Percentiles rank a stretch among this genome's conserved stretches.
Conservation (phyloP, 53 echinoderm and acorn worm genomes). For the Temnopleurus reevesii region DNA sequence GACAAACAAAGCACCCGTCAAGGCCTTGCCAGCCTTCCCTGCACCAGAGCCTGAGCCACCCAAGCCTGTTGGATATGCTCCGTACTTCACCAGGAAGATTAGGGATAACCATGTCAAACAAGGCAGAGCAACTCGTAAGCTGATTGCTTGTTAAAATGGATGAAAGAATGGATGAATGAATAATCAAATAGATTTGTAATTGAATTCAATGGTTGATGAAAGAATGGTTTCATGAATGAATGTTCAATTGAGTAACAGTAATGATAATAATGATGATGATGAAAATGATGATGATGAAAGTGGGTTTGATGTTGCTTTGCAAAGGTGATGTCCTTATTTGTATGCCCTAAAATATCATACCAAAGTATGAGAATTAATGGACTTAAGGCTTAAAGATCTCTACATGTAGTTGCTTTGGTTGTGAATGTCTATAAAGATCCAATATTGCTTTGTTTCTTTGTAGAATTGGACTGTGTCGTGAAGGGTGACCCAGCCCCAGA, state of each 20-base stretch:
- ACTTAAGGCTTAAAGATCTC: too few species aligned
- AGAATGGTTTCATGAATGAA: too few species aligned
- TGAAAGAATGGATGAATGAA: neutral
- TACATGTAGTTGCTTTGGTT: too few species aligned
- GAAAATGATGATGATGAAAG: too few species aligned
- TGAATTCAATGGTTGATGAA: too few species aligned
- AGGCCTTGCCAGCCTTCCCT: slow-evolving; percentile 17
- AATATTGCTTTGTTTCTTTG: neutral
- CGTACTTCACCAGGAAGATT: slow-evolving; percentile 87
- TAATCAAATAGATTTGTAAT: neutral
- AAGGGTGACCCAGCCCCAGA: slow-evolving; percentile 97
- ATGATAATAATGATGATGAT: too few species aligned
- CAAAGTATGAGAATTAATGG: too few species aligned
- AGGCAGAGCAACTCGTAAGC: slow-evolving; percentile 86
- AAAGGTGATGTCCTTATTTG: too few species aligned
- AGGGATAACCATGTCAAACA: slow-evolving; percentile 76
- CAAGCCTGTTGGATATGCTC: slow-evolving; percentile 64
- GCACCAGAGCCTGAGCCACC: slow-evolving; percentile 57
- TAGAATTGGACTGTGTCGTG: slow-evolving; percentile 90
- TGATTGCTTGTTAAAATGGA: neutral
- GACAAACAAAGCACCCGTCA: neutral
- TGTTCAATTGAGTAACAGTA: too few species aligned
- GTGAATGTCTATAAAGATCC: too few species aligned
- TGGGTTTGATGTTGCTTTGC: too few species aligned
- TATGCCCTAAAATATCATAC: too few species aligned